A percentile compares a stretch with the other conserved stretches of the same genome.
phyloP scores from a whole-genome alignment of 2,888 invertebrate species.

The Tanytarsus gracilentus region DNA sequence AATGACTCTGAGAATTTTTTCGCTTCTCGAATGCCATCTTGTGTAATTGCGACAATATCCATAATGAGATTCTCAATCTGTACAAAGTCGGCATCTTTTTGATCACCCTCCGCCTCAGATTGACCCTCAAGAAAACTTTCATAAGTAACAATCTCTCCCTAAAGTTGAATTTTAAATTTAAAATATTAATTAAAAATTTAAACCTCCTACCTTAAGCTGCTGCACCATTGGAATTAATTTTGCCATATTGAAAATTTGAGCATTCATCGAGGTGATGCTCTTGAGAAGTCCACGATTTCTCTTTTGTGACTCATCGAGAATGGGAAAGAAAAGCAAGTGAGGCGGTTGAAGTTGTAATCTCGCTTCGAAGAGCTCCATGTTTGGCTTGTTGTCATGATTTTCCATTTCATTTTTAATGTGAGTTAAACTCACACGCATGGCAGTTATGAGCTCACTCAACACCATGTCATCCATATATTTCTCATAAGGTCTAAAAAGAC shows the following conservation, averaged over 20 bases:
- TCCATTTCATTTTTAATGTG: constrained; percentile 39
- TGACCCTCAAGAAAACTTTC: not conserved
- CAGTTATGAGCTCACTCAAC: constrained; percentile 48
- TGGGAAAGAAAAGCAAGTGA: constrained; percentile 63
- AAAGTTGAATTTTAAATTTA: constrained; percentile 20
- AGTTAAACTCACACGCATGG: constrained; percentile 38
- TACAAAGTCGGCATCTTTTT: constrained; percentile 48
- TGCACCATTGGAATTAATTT: constrained; percentile 58
- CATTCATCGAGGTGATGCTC: constrained; percentile 58
- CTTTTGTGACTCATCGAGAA: constrained; percentile 52
- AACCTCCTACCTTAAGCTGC: no score
- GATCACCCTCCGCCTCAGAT: not conserved
- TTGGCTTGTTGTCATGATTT: constrained; percentile 35
- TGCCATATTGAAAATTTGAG: constrained; percentile 68
- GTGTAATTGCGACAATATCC: constrained; percentile 48
- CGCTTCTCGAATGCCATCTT: constrained; percentile 42
- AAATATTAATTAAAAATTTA: no score
- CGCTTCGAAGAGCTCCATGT: constrained; percentile 65
- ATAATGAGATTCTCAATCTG: constrained; percentile 51
- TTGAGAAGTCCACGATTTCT: constrained; percentile 52
- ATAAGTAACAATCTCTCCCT: not conserved
- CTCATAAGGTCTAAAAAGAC: constrained; percentile 47
- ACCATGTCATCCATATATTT: constrained; percentile 56
- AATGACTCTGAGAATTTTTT: constrained; percentile 45
- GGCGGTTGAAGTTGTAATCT: constrained; percentile 63